Evolutionary conservation across 2,113 vertebrate species (phyloP), one percentile per base, ranked within the genome.

Genomic region (Ardeotis arabs): DNA sequence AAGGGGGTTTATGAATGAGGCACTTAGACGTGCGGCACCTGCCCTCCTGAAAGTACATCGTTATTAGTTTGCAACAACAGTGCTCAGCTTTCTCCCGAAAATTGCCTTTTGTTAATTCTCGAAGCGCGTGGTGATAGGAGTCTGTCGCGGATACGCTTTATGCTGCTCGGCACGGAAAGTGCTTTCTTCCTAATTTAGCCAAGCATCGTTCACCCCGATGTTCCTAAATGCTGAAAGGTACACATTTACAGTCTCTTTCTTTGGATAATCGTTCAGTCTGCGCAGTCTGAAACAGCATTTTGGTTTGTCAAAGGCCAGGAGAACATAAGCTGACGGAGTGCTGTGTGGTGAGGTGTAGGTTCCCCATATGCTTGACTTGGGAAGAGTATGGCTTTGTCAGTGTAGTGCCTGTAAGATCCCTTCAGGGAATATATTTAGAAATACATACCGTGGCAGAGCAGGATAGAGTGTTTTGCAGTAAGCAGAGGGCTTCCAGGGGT

Each of bases 41-140:
- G 82, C 95, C 87, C 92, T 96, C 83, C 82, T 87, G 66, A 62
- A 91, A 91, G 59, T 44, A 29, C 52, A 19, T 94, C 70, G 1
- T 67, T 91, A 82, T 91, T 74, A 44, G 80, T 74, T 93, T 86
- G 64, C 69, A 89, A 41, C 22, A 45, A 33, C 11, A 21, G 67
- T 7, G 33, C 87, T 89, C 41, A 29, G 73, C 91, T 91, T 70
- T 76, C 58, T 87, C 23, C 66, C 23, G 80, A 74, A 93, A 87
- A 80, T 80, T 80, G 91, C 81, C 82, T 64, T 62, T 94, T 96
- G 94, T 90, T 96, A 90, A 94, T 95, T 96, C 89, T 92, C 67
- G 27, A 58, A 35, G 31, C 24, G 63, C 60, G 81, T 25, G 66
- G 78, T 41, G 88, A n/a, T 80, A n/a, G 75, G 78, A 95, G 69